Base-by-base conservation (phyloP, 2,888 invertebrate species). In the Synergus gifuensis region DNA sequence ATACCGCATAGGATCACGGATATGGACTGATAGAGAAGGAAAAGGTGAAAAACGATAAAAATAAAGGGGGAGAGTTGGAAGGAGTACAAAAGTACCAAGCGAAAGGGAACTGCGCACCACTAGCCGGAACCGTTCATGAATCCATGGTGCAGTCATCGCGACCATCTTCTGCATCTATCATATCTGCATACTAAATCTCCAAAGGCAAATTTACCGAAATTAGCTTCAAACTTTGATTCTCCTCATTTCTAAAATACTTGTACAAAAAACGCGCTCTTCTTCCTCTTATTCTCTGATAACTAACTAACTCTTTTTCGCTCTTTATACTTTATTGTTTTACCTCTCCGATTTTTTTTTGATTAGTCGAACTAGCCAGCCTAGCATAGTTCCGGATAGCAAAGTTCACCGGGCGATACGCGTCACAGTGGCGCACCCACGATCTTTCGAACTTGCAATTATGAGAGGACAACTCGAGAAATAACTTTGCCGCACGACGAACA, bases 91-190 rank as follows among this genome's bases (percentile, higher is more conserved):
- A 76, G 83, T 78, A 83, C 84, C 84, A 77, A 79, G 82, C 89
- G 83, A 82, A 90, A 88, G 87, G 91, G 91, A 91, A 92, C 90
- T 90, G 91, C 91, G 91, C 91, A 91, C 91, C 91, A 91, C 91
- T 90, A 91, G 91, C 91, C 91, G 91, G 91, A 92, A 92, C 91
- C 89, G 88, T 90, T 88, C 89, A 89, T 90, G 89, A 85, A 84
- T 90, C 89, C 89, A 89, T 90, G 90, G 85, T 84, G 89, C 90
- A 90, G 88, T 89, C 89, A 91, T 90, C 88, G 89, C 89, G 87
- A 89, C 90, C 90, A 90, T 91, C 90, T 90, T 88, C 87, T 85
- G 89, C 87, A 87, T 89, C 88, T 87, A 88, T 87, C 87, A 87
- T 87, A 89, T 90, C 88, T 89, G 89, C 90, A 89, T 89, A 88